Conservation (phyloP, 2,113 vertebrate species). For the Caloenas nicobarica region DNA sequence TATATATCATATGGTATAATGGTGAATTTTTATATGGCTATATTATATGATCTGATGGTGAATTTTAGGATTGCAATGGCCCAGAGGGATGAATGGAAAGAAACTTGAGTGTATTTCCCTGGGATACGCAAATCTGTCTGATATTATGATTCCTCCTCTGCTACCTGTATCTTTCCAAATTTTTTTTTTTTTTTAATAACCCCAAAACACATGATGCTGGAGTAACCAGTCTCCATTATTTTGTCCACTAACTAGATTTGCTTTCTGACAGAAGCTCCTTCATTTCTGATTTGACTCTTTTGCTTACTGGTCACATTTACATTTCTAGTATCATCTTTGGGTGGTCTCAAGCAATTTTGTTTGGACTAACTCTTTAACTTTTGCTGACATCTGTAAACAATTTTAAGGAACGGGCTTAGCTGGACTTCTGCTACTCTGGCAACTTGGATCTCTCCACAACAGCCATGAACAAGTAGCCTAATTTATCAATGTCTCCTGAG, state of each 20-base stretch:
- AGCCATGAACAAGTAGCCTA: background rate
- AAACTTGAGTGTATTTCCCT: background rate
- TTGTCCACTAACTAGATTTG: background rate
- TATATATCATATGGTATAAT: background rate
- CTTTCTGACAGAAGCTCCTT: background rate
- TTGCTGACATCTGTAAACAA: conserved; percentile 42
- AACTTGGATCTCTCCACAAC: background rate
- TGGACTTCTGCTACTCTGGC: background rate
- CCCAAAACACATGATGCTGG: background rate
- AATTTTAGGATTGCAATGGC: background rate
- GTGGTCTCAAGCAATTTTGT: conserved; percentile 46
- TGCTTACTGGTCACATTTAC: conserved; percentile 12
- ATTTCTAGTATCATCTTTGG: conserved; percentile 17
- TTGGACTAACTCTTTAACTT: conserved; percentile 24
- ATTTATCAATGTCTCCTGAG: conserved; percentile 11
- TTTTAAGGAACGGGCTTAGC: conserved; percentile 5
- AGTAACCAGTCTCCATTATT: background rate
- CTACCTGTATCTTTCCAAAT: background rate
- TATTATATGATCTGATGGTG: background rate
- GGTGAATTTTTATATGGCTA: background rate
- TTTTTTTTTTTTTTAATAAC: background rate
- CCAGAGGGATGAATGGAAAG: background rate
- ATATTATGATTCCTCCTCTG: background rate
- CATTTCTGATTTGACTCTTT: background rate
- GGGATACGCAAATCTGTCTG: background rate